Base-by-base conservation (phyloP, 2,797 vertebrate species). In the Hipposideros larvatus region DNA sequence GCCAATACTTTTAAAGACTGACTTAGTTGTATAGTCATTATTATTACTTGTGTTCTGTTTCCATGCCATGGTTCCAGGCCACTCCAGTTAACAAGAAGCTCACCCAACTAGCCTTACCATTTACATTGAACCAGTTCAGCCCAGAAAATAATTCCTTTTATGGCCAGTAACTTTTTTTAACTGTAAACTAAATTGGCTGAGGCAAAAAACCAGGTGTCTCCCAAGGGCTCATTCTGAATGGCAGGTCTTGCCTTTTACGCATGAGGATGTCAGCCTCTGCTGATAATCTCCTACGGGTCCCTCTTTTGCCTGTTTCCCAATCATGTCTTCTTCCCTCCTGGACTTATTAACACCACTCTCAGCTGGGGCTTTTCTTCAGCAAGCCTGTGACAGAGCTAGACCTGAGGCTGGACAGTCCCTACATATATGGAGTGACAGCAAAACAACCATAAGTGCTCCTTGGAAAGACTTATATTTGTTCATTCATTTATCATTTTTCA, bases 111-210 rank as follows among this genome's bases (percentile, higher is more conserved):
- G 63, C 2, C 37, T 95, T 61, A 41, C 37, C 11, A 59, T 96
- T 91, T 75, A 28, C 46, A 82, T 4, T 65, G 66, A 96, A 87
- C 55, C 61, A 74, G 48, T 55, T 92, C 26, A 80, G 73, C 59
- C 41, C 59, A 83, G 24, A 95, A 87, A 87, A 92, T 75, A 90
- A 77, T 89, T 89, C 92, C 26, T 11, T 94, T 92, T 77, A 87
- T 46, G 73, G n/a, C 2, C 19, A 90, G 21, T 78, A 79, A 80
- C 75, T 14, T 88, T 96, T 94, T 73, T 96, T 87, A 89, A 94
- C 82, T 89, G 43, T 91, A 70, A 90, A 94, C 71, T 89, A 94
- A 95, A 89, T 87, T 96, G 83, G 79, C 55, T 61, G 78, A 95
- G 59, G 59, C 51, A 94, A 77, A 95, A 28, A 95, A 80, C 7